phyloP scores from a whole-genome alignment of 92 coral and sea anemone genomes.

The Paragorgia papillata region DNA sequence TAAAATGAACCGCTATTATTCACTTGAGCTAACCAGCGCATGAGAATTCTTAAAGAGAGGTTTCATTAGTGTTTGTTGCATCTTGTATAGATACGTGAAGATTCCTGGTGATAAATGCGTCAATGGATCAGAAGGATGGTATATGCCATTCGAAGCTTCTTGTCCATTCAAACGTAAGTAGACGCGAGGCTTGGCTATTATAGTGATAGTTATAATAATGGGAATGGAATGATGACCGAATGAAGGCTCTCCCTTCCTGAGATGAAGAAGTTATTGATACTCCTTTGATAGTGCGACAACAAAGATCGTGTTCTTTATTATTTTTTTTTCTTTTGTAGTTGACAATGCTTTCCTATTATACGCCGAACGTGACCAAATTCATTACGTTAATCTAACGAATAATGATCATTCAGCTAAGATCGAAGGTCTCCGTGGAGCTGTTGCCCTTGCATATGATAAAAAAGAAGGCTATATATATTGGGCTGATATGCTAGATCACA shows the following conservation, averaged over 20 bases:
- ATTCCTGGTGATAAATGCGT: constrained; percentile 82
- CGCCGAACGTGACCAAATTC: constrained; percentile 77
- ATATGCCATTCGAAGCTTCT: constrained; percentile 58
- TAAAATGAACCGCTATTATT: too few species aligned
- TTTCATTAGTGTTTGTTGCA: background rate
- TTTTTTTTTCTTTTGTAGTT: constrained; percentile 39
- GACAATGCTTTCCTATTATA: constrained; percentile 83
- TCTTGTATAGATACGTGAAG: constrained; percentile 70
- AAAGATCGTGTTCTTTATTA: too few species aligned
- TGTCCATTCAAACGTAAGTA: constrained; percentile 82
- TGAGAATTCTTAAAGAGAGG: background rate
- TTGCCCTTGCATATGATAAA: constrained; percentile 87
- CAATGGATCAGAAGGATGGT: constrained; percentile 68
- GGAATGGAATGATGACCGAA: too few species aligned
- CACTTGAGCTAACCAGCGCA: too few species aligned
- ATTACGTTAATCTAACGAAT: constrained; percentile 25
- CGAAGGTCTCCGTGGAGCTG: constrained; percentile 75
- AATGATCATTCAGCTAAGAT: constrained; percentile 2
- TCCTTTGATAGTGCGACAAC: too few species aligned
- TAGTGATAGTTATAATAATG: too few species aligned
- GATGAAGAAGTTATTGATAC: too few species aligned
- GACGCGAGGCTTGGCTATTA: too few species aligned
- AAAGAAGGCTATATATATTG: constrained; percentile 84
- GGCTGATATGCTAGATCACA: constrained; percentile 89
- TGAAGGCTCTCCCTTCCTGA: too few species aligned